A percentile compares a stretch with the other conserved stretches of the same genome.
Conservation (phyloP, 1,140 invertebrate species). For the Calephelis virginiensis region DNA sequence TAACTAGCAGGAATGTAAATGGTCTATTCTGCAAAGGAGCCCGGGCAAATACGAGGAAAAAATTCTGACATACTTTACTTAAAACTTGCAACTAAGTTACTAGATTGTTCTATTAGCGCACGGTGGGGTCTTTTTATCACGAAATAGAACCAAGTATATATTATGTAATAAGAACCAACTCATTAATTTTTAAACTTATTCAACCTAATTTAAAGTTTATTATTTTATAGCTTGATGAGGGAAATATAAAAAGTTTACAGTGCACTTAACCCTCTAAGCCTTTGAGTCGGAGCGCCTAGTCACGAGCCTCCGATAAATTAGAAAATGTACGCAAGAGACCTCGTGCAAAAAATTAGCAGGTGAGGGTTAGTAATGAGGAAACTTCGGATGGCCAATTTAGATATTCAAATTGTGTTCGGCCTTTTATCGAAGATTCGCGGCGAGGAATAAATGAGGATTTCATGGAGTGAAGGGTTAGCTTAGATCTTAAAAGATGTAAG, state of each 20-base stretch:
- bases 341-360: constrained; percentile 48
- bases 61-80: too few species aligned
- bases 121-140: too few species aligned
- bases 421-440: constrained; percentile 28
- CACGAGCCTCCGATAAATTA: constrained; percentile 58
- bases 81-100: too few species aligned
- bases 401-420: constrained; percentile 53
- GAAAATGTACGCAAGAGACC: constrained; percentile 42
- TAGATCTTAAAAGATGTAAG: background rate
- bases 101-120: too few species aligned
- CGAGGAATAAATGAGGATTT: constrained; percentile 25
- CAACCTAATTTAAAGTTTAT: background rate
- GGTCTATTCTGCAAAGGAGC: too few species aligned
- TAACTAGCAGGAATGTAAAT: too few species aligned
- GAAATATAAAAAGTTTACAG: constrained; percentile 24
- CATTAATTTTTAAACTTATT: background rate
- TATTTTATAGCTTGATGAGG: background rate
- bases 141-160: too few species aligned
- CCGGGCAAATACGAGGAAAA: too few species aligned
- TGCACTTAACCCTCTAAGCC: constrained; percentile 16
- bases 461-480: constrained; percentile 12
- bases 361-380: constrained; percentile 53
- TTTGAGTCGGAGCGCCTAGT: constrained; percentile 37
- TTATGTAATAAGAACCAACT: too few species aligned
- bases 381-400: constrained; percentile 58